Evolutionary conservation across 2,797 vertebrate genomes (phyloP).

Genomic region (Psittacula echo): DNA sequence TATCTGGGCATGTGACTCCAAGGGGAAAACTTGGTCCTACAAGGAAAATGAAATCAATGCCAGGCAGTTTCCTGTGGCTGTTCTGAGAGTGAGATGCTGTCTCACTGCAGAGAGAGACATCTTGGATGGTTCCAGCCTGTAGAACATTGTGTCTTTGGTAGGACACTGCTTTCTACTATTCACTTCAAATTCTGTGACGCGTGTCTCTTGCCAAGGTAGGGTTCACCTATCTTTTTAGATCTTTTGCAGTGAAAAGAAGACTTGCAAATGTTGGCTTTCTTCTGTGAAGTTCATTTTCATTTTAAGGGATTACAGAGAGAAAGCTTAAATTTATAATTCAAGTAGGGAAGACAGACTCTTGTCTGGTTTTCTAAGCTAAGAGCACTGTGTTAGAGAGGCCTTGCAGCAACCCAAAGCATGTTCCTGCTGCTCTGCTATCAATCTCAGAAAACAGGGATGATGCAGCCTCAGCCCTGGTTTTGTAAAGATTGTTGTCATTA

Average conservation of each 20-base stretch:
- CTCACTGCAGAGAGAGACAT: not conserved
- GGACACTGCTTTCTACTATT: not conserved
- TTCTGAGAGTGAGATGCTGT: not conserved
- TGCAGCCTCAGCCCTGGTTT: not conserved
- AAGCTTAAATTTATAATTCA: constrained; percentile 4
- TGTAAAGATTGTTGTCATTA: not conserved
- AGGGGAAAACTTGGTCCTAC: not conserved
- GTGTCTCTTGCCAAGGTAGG: not conserved
- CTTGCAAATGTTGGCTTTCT: not conserved
- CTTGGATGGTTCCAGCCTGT: not conserved
- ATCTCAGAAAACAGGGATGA: not conserved
- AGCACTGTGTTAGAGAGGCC: not conserved
- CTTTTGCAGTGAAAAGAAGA: not conserved
- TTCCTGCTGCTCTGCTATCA: constrained; percentile 23
- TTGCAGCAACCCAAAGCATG: constrained; percentile 14
- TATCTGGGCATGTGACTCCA: not conserved
- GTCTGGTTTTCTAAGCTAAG: not conserved
- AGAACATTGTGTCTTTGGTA: not conserved
- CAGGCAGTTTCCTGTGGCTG: not conserved
- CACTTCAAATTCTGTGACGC: not conserved
- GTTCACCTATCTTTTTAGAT: not conserved
- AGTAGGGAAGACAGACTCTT: not conserved
- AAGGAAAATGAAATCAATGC: not conserved
- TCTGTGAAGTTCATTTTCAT: not conserved
- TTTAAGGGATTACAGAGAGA: not conserved